Evolutionary conservation across 2,888 invertebrate genomes (phyloP).

Genomic region (Nematopogon swammerdamellus): DNA sequence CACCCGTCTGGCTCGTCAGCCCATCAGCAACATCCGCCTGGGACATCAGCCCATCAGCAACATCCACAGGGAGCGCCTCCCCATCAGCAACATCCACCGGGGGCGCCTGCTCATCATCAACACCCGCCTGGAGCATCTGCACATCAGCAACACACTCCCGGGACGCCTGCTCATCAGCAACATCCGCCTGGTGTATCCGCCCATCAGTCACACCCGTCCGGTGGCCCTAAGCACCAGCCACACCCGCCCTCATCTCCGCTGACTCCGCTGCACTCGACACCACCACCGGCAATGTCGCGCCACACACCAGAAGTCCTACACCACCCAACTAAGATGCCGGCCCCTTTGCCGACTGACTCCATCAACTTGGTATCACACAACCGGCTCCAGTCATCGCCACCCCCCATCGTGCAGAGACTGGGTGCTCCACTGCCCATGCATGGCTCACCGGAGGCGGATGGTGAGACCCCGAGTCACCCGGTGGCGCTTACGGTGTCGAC

Average conservation of each 20-base stretch:
- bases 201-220: constrained; percentile 34
- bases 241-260: constrained; percentile 12
- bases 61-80: background rate
- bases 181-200: constrained; percentile 50
- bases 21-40: constrained; percentile 18
- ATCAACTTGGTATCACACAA: constrained; percentile 13
- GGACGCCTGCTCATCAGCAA: constrained; percentile 23
- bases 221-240: constrained; percentile 18
- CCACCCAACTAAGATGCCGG: background rate
- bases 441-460: no score
- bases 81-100: constrained; percentile 18
- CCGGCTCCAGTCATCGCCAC: constrained; percentile 24
- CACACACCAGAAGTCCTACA: constrained; percentile 19
- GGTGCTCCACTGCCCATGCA: background rate
- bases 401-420: background rate
- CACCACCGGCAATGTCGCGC: constrained; percentile 31
- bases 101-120: constrained; percentile 23
- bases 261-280: constrained; percentile 23
- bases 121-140: background rate
- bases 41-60: constrained; percentile 23
- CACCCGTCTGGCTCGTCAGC: constrained; percentile 14
- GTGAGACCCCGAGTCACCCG: background rate
- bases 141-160: constrained; percentile 14
- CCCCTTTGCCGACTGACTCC: background rate
- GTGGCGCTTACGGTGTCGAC: background rate